phyloP scores from a whole-genome alignment of 1,140 invertebrate genomes.

The Penaeus vannamei region DNA sequence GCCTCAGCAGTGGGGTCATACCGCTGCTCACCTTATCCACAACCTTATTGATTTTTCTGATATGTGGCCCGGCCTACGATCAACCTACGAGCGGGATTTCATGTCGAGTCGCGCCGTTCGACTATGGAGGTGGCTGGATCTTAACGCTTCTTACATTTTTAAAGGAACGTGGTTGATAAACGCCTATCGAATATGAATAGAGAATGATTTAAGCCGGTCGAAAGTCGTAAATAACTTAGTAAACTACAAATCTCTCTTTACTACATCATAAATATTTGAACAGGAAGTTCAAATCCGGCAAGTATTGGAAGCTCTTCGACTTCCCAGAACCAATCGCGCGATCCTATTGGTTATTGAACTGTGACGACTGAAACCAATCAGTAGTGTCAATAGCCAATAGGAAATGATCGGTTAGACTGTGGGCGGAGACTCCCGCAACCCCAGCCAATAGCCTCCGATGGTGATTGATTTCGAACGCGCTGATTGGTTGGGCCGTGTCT shows the following conservation, averaged over 20 bases:
- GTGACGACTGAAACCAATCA: slow-evolving; percentile 66
- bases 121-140: not conserved
- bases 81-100: not conserved
- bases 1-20: not conserved
- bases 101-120: not conserved
- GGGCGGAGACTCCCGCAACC: slow-evolving; percentile 53
- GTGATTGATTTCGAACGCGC: slow-evolving; percentile 60
- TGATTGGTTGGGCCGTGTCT: slow-evolving; percentile 49
- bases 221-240: not conserved
- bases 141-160: too few species aligned
- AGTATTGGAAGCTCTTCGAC: slow-evolving; percentile 60
- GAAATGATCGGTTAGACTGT: slow-evolving; percentile 65
- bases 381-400: slow-evolving; percentile 66
- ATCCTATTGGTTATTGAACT: slow-evolving; percentile 67
- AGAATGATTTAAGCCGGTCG: too few species aligned
- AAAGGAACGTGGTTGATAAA: too few species aligned
- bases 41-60: slow-evolving; percentile 48
- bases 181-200: too few species aligned
- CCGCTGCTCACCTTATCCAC: slow-evolving; percentile 32
- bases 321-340: slow-evolving; percentile 42
- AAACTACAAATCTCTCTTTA: not conserved
- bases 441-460: slow-evolving; percentile 59
- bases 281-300: slow-evolving; percentile 4
- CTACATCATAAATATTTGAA: not conserved
- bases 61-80: not conserved